Evolutionary conservation across 2,888 invertebrate species (phyloP).

Genomic region (Diadegma fenestrale): DNA sequence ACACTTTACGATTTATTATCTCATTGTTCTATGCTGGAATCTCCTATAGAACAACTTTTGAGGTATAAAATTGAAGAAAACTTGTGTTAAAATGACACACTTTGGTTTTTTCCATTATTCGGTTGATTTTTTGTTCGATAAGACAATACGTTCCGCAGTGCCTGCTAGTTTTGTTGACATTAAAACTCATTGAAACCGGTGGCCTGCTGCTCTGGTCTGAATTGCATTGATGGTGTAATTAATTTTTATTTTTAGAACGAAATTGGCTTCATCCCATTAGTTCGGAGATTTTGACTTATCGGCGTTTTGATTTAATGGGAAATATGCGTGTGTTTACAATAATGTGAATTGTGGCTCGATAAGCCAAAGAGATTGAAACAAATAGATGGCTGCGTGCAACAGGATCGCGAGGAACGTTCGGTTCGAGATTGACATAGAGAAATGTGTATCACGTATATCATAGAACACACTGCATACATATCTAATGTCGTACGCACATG

Average conservation of each 20-base stretch:
- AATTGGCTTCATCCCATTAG: background rate
- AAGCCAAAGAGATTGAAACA: slow-evolving; percentile 55
- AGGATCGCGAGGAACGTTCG: slow-evolving; percentile 12
- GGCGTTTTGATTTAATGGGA: background rate
- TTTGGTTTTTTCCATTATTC: background rate
- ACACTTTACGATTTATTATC: background rate
- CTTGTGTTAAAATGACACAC: background rate
- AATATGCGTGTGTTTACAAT: background rate
- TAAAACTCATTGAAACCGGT: background rate
- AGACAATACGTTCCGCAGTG: background rate
- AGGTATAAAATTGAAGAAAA: background rate
- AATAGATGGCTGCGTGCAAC: slow-evolving; percentile 40
- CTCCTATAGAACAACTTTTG: background rate
- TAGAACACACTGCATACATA: slow-evolving; percentile 16
- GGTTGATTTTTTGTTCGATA: background rate
- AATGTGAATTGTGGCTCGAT: slow-evolving; percentile 27
- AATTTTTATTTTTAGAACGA: background rate
- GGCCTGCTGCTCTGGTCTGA: no score
- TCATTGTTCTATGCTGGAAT: background rate
- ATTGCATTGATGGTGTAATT: background rate
- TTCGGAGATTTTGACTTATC: background rate
- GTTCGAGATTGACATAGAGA: slow-evolving; percentile 50
- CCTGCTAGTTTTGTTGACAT: background rate
- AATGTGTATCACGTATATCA: slow-evolving; percentile 51
- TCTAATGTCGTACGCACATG: slow-evolving; percentile 44